phyloP scores from a whole-genome alignment of 2,113 vertebrate genomes.

The Lathamus discolor region DNA sequence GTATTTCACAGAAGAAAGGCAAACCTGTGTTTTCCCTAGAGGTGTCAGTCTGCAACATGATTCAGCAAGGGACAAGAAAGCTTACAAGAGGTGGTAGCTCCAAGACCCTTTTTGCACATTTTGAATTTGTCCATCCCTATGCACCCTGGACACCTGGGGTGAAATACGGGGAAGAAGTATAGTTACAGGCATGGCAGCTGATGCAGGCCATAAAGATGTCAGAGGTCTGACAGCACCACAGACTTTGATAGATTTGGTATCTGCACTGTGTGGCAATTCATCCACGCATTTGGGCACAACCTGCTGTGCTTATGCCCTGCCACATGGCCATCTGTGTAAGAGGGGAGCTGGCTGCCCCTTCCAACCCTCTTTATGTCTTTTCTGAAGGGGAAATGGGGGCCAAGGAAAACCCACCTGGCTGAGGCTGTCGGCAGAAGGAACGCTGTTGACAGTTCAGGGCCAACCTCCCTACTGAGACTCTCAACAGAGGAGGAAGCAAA shows the following conservation, averaged over 20 bases:
- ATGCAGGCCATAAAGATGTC: neutral
- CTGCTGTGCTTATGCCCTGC: neutral
- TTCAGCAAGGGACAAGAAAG: neutral
- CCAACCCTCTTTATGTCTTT: neutral
- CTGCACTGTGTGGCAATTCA: neutral
- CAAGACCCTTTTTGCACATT: neutral
- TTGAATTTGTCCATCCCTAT: neutral
- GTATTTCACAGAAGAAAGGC: neutral
- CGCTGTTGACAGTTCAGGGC: neutral
- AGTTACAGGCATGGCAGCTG: neutral
- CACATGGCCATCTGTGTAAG: neutral
- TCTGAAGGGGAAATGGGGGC: neutral
- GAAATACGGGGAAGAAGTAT: neutral
- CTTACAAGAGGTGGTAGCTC: neutral
- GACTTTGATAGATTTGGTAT: neutral
- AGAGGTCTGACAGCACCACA: neutral
- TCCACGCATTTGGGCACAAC: neutral
- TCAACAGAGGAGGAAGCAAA: slow-evolving; percentile 19
- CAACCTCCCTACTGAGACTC: slow-evolving; percentile 6
- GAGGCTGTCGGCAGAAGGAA: neutral
- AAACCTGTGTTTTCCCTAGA: neutral
- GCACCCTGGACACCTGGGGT: neutral
- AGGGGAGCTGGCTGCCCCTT: neutral
- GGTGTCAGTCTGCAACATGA: neutral
- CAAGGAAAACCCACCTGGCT: slow-evolving; percentile 31